Percentiles rank a stretch among this genome's conserved stretches.
Evolutionary conservation across 37 sponge, comb jelly and placozoan species (phyloP).

Genomic region (Chondrosia reniformis): DNA sequence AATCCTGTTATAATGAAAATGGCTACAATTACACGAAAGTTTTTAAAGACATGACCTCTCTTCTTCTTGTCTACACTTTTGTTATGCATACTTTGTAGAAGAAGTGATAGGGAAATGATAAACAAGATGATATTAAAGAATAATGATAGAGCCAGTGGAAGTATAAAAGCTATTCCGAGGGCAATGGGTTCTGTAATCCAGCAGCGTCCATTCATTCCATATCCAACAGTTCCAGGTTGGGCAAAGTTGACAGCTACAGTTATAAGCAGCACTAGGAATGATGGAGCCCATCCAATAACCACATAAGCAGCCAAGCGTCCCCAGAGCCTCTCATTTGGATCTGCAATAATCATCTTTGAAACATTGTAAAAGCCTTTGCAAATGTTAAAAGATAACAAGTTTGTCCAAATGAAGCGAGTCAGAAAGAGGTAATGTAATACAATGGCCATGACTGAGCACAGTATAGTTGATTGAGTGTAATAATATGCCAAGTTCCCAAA

Average conservation of each 20-base stretch:
- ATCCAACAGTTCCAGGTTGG: slow-evolving; percentile 15
- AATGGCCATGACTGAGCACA: slow-evolving; percentile 31
- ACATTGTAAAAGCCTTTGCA: background rate
- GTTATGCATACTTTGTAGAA: background rate
- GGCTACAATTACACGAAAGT: slow-evolving; percentile 20
- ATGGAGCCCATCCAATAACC: slow-evolving; percentile 36
- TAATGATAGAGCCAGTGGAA: slow-evolving; percentile 15
- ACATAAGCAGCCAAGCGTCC: background rate
- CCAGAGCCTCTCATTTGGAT: background rate
- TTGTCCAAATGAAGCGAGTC: slow-evolving; percentile 45
- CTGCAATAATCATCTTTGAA: background rate
- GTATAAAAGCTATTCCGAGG: slow-evolving; percentile 29
- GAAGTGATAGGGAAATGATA: background rate
- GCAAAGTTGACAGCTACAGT: slow-evolving; percentile 37
- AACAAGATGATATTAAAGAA: slow-evolving; percentile 19
- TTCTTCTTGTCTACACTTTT: background rate
- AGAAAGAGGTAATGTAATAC: slow-evolving; percentile 41
- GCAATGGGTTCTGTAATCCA: slow-evolving; percentile 48
- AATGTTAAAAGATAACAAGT: slow-evolving; percentile 27
- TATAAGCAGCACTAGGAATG: slow-evolving; percentile 7
- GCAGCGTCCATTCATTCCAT: slow-evolving; percentile 33
- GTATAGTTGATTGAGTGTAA: background rate
- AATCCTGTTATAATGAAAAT: slow-evolving; percentile 24
- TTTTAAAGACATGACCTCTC: background rate
- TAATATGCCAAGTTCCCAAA: background rate